A percentile compares a stretch with the other conserved stretches of the same genome.
Conservation (phyloP, 1,140 invertebrate genomes). For the Eubasilissa regina region DNA sequence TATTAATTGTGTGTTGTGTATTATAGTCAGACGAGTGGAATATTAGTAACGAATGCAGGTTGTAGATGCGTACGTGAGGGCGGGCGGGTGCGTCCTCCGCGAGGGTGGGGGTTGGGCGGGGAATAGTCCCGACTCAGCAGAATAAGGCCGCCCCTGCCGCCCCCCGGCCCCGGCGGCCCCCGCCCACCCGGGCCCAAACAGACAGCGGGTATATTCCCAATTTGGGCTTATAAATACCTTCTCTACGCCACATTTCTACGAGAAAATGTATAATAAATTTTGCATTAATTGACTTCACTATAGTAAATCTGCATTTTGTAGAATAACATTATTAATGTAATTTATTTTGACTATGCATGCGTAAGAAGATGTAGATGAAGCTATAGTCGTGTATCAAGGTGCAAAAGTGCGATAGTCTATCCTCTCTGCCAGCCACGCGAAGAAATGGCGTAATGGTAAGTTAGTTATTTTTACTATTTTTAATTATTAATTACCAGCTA, state of each 20-base stretch:
- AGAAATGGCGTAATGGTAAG: too few species aligned
- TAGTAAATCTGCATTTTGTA: background rate
- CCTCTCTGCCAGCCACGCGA: too few species aligned
- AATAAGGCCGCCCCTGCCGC: slow-evolving; percentile 53
- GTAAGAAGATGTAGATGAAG: too few species aligned
- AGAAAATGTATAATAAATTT: too few species aligned
- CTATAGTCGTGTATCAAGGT: too few species aligned
- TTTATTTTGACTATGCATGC: too few species aligned
- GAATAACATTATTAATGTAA: too few species aligned
- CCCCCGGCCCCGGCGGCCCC: background rate
- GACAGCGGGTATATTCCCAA: background rate
- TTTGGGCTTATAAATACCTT: slow-evolving; percentile 21
- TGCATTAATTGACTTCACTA: too few species aligned
- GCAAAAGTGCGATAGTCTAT: too few species aligned
- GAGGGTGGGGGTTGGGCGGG: slow-evolving; percentile 33
- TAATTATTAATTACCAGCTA: too few species aligned
- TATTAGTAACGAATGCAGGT: slow-evolving; percentile 2
- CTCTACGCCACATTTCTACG: background rate
- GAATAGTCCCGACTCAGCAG: slow-evolving; percentile 55
- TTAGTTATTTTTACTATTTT: too few species aligned
- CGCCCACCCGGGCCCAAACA: background rate
- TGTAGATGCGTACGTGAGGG: slow-evolving; percentile 32
- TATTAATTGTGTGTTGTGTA: too few species aligned
- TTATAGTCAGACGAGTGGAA: background rate
- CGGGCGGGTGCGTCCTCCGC: background rate